Evolutionary conservation across 2,113 vertebrate species (phyloP), one percentile per base, ranked within the genome.

Genomic region (Romanogobio albipinnatus): DNA sequence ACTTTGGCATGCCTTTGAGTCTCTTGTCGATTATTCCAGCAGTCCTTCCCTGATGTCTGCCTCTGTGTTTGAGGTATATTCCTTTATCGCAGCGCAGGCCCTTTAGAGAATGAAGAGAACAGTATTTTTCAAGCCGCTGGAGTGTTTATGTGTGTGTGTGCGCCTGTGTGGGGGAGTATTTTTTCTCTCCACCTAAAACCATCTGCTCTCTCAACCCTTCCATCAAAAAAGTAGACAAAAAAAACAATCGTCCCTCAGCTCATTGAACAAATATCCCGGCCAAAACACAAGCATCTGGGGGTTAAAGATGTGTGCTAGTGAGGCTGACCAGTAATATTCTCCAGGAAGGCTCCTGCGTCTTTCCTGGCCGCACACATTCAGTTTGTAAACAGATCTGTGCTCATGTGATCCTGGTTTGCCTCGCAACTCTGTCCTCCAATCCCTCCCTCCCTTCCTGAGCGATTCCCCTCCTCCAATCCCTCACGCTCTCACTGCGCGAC

Each of bases 331-430:
- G 77, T 45, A 26, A 29, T 83, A 43, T 43, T 81, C 51, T 79
- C 70, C 74, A 59, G 68, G 43, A 70, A 76, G 75, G 76, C 76
- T 86, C 75, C 59, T 74, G 62, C 74, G 84, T 81, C 58, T 90
- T 88, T 92, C 81, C 76, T 76, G 33, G 68, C 73, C 75, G 87
- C 88, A 91, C 90, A 91, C 92, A 93, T 89, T 91, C 91, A 93
- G 94, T 95, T 95, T 95, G 95, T 95, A 95, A 95, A 95, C 95
- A 95, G 93, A 95, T 94, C 94, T 91, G 51, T 90, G 94, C 93
- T 95, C 95, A 95, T 94, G 94, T 95, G 95, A 95, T 92, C 93
- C 88, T 89, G 92, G 93, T 94, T 95, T 95, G 95, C 95, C 94
- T 95, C 94, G 94, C 93, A 94, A 94, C 92, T 92, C 94, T 93